These are phyloP conservation scores for Gastrophysa polygoni DNA, from an alignment of 2,888 invertebrate genomes.

Conservation along the genomic window DNA sequence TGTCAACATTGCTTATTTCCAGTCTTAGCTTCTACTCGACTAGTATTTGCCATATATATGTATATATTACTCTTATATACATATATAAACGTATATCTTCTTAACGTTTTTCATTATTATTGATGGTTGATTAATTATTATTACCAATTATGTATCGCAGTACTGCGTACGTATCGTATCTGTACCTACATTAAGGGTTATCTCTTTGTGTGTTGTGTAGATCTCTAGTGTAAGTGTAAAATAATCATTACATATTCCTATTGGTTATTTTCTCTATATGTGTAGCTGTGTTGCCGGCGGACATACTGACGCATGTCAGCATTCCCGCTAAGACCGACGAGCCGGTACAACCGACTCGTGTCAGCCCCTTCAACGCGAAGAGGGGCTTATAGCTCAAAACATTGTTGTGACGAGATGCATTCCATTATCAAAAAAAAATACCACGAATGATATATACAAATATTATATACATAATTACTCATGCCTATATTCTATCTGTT, in stretches of 20 bases:
- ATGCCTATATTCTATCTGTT: constrained; percentile 58
- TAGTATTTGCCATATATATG: constrained; percentile 53
- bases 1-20: constrained; percentile 58
- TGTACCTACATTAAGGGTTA: constrained; percentile 56
- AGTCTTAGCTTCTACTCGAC: constrained; percentile 58
- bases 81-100: constrained; percentile 30
- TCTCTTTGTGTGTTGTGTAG: constrained; percentile 61
- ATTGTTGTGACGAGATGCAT: constrained; percentile 61
- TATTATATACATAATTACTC: constrained; percentile 52
- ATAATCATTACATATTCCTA: constrained; percentile 58
- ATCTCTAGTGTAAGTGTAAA: constrained; percentile 58
- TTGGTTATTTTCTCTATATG: constrained; percentile 59
- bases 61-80: constrained; percentile 24
- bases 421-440: constrained; percentile 57
- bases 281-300: constrained; percentile 58
- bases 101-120: constrained; percentile 48
- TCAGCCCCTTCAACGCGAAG: constrained; percentile 48
- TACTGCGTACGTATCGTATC: constrained; percentile 47
- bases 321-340: constrained; percentile 51
- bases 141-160: constrained; percentile 54
- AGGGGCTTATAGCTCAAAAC: constrained; percentile 59
- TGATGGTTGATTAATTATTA: constrained; percentile 49
- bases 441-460: constrained; percentile 54
- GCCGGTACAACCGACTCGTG: constrained; percentile 40
- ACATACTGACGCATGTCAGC: constrained; percentile 46